Percentiles rank a stretch among this genome's conserved stretches.
Evolutionary conservation across 2,797 vertebrate species (phyloP).

Genomic region (Dendrocincla tyrannina): DNA sequence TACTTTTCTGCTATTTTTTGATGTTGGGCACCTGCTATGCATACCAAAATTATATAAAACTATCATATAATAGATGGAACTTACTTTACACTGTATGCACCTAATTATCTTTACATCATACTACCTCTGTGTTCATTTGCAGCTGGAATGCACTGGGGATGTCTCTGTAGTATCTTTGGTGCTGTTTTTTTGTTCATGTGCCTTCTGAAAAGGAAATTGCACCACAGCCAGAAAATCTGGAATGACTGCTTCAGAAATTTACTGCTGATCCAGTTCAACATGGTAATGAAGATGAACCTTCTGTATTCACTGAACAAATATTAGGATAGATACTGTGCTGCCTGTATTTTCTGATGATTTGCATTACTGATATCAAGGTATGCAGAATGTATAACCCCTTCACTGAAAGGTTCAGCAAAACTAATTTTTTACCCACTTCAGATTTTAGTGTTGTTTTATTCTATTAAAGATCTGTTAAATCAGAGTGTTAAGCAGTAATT

Average conservation of each 20-base stretch:
- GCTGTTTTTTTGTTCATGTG: background rate
- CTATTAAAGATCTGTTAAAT: background rate
- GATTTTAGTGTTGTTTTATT: background rate
- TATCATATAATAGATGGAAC: background rate
- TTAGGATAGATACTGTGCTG: background rate
- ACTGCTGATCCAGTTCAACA: background rate
- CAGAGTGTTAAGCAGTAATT: background rate
- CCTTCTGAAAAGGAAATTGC: background rate
- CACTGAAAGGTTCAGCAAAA: background rate
- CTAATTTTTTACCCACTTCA: background rate
- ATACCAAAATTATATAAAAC: background rate
- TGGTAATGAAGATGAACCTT: rapidly evolving
- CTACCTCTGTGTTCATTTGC: background rate
- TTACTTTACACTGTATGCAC: background rate
- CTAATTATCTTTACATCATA: background rate
- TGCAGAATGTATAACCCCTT: background rate
- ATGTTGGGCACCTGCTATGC: background rate
- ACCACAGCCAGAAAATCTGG: background rate
- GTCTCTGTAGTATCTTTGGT: background rate
- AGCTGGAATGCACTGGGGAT: background rate
- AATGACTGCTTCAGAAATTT: background rate
- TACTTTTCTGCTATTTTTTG: background rate
- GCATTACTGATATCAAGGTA: background rate
- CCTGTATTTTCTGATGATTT: background rate
- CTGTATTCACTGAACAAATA: background rate